These are phyloP conservation scores for Agriotes lineatus DNA, from an alignment of 2,888 invertebrate genomes.

Conservation along the genomic window DNA sequence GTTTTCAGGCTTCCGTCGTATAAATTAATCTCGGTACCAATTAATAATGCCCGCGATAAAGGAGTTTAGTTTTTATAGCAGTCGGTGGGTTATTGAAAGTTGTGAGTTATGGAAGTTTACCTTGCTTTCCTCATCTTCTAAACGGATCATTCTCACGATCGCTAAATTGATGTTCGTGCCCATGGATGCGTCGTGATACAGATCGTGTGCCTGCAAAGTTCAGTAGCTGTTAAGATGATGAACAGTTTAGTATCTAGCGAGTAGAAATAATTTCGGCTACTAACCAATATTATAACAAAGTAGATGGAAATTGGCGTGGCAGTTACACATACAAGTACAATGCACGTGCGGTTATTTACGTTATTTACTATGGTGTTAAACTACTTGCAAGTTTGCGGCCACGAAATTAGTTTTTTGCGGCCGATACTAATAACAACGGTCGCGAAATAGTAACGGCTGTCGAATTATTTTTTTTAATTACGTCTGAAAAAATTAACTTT, in stretches of 20 bases:
- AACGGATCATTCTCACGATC: conserved; percentile 68
- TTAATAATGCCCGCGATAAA: conserved; percentile 44
- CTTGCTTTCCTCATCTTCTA: conserved; percentile 66
- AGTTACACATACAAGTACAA: no score
- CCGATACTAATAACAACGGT: no score
- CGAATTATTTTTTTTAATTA: no score
- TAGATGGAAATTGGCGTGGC: no score
- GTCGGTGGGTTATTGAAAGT: conserved; percentile 48
- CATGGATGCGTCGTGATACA: conserved; percentile 63
- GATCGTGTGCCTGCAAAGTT: conserved; percentile 57
- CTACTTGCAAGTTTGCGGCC: no score
- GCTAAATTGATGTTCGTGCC: conserved; percentile 69
- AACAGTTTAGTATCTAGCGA: not conserved
- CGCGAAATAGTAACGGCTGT: no score
- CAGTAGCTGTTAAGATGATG: not conserved
- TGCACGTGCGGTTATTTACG: no score
- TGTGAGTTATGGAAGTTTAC: conserved; percentile 55
- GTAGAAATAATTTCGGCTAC: not conserved
- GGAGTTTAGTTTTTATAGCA: conserved; percentile 42
- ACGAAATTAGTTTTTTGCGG: no score
- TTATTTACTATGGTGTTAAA: no score
- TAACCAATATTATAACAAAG: no score
- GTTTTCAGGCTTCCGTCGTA: conserved; percentile 37
- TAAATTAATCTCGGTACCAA: conserved; percentile 45
- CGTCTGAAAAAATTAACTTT: no score